A percentile compares a stretch with the other conserved stretches of the same genome.
These are phyloP conservation scores for Garra rufa DNA, from an alignment of 2,113 vertebrate species.

Conservation along the genomic window DNA sequence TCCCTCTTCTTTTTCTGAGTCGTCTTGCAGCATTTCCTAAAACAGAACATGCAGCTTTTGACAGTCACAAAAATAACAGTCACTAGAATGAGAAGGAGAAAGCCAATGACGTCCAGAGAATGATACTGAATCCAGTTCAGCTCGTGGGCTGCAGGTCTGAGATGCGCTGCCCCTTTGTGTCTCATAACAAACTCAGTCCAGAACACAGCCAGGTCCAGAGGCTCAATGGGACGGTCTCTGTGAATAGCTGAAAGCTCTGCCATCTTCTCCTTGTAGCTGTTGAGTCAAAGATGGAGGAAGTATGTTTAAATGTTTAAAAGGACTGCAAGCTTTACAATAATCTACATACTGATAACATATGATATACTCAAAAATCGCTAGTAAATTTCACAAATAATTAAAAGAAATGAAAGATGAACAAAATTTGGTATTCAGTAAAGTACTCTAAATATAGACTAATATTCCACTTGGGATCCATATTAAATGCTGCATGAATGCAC, in stretches of 20 bases:
- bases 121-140: constrained; percentile 95
- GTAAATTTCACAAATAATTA: neutral
- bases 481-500: no score
- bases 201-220: constrained; percentile 87
- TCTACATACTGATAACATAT: neutral
- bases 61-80: constrained; percentile 69
- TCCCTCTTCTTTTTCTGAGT: constrained; percentile 71
- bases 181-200: constrained; percentile 95
- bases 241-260: constrained; percentile 81
- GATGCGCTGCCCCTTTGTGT: constrained; percentile 87
- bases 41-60: constrained; percentile 81
- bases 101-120: constrained; percentile 84
- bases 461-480: no score
- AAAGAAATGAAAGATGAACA: no score
- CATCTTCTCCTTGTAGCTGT: constrained; percentile 91
- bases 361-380: neutral
- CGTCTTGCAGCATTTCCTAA: constrained; percentile 65
- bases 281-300: constrained; percentile 17
- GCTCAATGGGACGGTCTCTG: constrained; percentile 84
- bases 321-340: neutral
- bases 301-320: neutral
- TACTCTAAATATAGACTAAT: neutral
- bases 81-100: constrained; percentile 73
- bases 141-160: constrained; percentile 86
- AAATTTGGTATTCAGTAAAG: no score